Evolutionary conservation across 2,797 vertebrate species (phyloP).

Genomic region (Xiphorhynchus erythropygius): DNA sequence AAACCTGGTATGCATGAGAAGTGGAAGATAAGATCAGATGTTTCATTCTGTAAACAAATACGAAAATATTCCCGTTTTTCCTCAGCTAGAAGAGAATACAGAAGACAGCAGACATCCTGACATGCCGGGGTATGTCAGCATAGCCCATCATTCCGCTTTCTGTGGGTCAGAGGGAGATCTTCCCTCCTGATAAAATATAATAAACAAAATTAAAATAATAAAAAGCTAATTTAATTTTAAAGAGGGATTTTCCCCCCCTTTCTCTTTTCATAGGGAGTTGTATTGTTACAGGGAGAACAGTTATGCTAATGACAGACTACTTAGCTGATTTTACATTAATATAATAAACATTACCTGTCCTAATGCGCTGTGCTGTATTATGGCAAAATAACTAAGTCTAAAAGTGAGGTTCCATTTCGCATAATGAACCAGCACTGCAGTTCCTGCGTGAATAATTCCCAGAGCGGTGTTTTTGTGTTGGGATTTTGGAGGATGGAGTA

Average conservation of each 20-base stretch:
- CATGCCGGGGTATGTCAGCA: conserved; percentile 65
- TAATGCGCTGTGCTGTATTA: conserved; percentile 66
- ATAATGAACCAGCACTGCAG: conserved; percentile 66
- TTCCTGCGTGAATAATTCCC: conserved; percentile 52
- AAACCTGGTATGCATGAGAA: conserved; percentile 71
- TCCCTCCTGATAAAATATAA: conserved; percentile 65
- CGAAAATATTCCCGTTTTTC: conserved; percentile 40
- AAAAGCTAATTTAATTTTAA: conserved; percentile 81
- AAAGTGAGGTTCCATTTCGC: conserved; percentile 72
- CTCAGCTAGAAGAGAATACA: conserved; percentile 31
- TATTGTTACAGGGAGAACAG: conserved; percentile 76
- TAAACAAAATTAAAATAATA: conserved; percentile 77
- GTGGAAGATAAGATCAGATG: conserved; percentile 68
- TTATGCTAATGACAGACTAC: conserved; percentile 79
- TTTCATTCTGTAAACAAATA: conserved; percentile 73
- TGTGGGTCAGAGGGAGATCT: conserved; percentile 61
- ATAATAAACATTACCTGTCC: conserved; percentile 79
- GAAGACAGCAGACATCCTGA: conserved; percentile 39
- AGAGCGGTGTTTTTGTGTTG: not conserved
- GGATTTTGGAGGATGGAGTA: conserved; percentile 58
- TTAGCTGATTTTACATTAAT: conserved; percentile 81
- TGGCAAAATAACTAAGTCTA: conserved; percentile 67
- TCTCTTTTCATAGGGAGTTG: conserved; percentile 57
- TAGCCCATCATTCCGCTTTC: conserved; percentile 38
- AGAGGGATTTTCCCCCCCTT: not conserved